Evolutionary conservation across 2,888 invertebrate genomes (phyloP), one percentile per base, ranked within the genome.

Genomic region (Rhimphoctona megacephalus): DNA sequence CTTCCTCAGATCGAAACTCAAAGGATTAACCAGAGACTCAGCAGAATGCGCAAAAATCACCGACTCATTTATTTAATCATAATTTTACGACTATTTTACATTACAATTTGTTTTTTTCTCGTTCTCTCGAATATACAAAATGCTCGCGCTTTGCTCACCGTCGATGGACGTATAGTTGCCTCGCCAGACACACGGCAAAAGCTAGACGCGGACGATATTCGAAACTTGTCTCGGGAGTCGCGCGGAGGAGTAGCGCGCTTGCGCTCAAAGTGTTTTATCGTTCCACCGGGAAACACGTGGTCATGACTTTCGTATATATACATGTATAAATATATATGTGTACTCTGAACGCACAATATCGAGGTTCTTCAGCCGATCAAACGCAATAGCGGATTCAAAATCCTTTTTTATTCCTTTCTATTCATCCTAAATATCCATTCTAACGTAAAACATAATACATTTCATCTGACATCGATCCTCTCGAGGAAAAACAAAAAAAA

Each of bases 151-250:
- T 78, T 79, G 54, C 72, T 79, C 79, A 57, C 70, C 57, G 78
- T 39, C 79, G 79, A 79, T 79, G 57, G 66, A 39, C 78, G 78
- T 76, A 67, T 82, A 69, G 54, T 54, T 54, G 82, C 76, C 76
- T 77, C 83, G 79, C 76, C 76, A 76, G 76, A 77, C 82, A 76
- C 82, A 82, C 81, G 79, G 77, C 76, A 86, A 79, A 72, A 76
- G 86, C 81, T 78, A 84, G 82, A 90, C 89, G 87, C 87, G 89
- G 61, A 76, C 74, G 82, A 82, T 76, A 91, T 92, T 92, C 91
- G 89, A 92, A 92, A 91, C 91, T 89, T 80, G 69, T 82, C 69
- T 76, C 88, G 88, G 76, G 87, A 86, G 83, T 86, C 80, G 82
- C 67, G 77, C 74, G 76, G 76, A 61, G 76, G 64, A 85, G 69